phyloP scores from a whole-genome alignment of 2,113 vertebrate species.

The Heterotis niloticus region DNA sequence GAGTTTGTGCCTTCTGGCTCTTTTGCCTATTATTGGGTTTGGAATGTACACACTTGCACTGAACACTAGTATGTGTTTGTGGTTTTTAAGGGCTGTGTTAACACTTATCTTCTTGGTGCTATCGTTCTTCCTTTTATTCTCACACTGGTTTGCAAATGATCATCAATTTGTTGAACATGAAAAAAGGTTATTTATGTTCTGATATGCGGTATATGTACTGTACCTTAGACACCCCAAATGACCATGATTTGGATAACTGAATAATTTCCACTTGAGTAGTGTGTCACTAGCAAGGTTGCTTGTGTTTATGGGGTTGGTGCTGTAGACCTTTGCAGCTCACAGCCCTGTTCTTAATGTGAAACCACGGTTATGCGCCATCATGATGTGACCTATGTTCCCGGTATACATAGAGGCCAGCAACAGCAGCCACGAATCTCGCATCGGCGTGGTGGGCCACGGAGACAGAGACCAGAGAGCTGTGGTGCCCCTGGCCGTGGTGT shows the following conservation, averaged over 20 bases:
- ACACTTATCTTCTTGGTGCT: slow-evolving; percentile 37
- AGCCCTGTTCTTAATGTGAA: too few relatives aligned
- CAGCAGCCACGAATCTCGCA: slow-evolving; percentile 94
- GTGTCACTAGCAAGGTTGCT: too few relatives aligned
- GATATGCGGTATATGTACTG: background rate
- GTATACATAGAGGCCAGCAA: slow-evolving; percentile 87
- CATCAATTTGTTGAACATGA: background rate
- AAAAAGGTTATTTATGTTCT: background rate
- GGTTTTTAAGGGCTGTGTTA: slow-evolving; percentile 15
- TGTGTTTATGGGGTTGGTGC: too few relatives aligned
- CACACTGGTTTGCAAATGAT: slow-evolving; percentile 54
- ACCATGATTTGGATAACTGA: too few relatives aligned
- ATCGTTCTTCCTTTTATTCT: slow-evolving; percentile 41
- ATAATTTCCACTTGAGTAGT: too few relatives aligned
- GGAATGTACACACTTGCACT: background rate
- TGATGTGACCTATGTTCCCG: slow-evolving; percentile 54
- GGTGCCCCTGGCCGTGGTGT: slow-evolving; percentile 89
- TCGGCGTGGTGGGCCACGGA: slow-evolving; percentile 76
- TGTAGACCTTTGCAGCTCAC: too few relatives aligned
- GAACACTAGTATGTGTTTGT: background rate
- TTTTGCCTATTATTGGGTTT: background rate
- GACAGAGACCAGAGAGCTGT: slow-evolving; percentile 81
- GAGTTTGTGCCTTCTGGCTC: too few relatives aligned
- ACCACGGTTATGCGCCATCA: background rate
- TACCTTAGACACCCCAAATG: too few relatives aligned